Conservation (phyloP, 2,113 vertebrate species). For the Rhea americana region DNA sequence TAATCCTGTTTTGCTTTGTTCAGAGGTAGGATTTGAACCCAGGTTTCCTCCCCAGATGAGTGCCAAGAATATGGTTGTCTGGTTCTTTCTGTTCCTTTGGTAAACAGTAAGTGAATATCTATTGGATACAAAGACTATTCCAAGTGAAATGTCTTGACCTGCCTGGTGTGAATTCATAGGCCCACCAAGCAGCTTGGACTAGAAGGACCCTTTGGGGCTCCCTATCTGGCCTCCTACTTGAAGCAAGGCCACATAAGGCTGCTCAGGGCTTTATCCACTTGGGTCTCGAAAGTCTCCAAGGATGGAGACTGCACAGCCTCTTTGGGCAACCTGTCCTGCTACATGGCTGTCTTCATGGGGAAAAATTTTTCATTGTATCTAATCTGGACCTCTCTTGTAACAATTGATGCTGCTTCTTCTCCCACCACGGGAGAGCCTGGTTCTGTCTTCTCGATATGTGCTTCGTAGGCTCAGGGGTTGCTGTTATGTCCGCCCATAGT, state of each 20-base stretch:
- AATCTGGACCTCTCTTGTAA: background rate
- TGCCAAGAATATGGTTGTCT: background rate
- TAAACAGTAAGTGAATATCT: background rate
- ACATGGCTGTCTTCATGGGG: background rate
- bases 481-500: background rate
- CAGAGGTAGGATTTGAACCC: background rate
- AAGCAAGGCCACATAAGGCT: too few species aligned
- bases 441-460: background rate
- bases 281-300: background rate
- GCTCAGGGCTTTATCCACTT: too few species aligned
- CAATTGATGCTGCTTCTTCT: background rate
- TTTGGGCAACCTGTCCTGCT: background rate
- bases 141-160: too few species aligned
- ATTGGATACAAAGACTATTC: background rate
- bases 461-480: background rate
- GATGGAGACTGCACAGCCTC: background rate
- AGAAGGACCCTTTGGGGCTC: too few species aligned
- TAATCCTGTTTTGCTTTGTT: background rate
- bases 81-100: background rate
- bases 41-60: background rate
- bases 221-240: too few species aligned
- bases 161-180: fast-evolving
- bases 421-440: background rate
- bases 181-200: too few species aligned
- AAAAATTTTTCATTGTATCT: background rate